Percentiles rank a stretch among this genome's conserved stretches.
phyloP scores from a whole-genome alignment of 2,888 invertebrate genomes.

The Operophtera brumata region DNA sequence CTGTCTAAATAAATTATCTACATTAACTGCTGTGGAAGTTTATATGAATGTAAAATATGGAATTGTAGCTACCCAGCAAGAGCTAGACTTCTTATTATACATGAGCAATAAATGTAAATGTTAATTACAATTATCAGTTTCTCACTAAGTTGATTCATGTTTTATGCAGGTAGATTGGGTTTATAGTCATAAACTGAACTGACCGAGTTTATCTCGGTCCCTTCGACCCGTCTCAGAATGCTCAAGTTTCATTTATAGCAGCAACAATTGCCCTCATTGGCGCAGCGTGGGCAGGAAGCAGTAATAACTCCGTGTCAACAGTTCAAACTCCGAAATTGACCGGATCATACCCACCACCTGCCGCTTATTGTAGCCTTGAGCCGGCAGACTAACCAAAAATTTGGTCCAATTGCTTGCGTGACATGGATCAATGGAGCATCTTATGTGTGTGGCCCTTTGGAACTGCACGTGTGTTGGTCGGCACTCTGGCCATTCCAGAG shows the following conservation, averaged over 20 bases:
- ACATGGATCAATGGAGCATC: constrained; percentile 26
- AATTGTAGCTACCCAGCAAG: too few relatives aligned
- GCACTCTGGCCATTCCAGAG: too few relatives aligned
- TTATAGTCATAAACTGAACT: not conserved
- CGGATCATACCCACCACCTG: constrained; percentile 48
- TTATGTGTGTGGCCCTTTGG: constrained; percentile 16
- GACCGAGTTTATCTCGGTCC: not conserved
- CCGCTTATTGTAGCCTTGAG: constrained; percentile 25
- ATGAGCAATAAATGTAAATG: too few relatives aligned
- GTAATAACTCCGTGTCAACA: constrained; percentile 55
- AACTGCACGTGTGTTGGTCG: constrained; percentile 17
- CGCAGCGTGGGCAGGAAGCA: constrained; percentile 48
- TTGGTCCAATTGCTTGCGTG: constrained; percentile 33
- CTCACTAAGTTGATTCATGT: too few relatives aligned
- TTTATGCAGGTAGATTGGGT: not conserved
- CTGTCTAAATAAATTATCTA: not conserved
- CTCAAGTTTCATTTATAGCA: constrained; percentile 43
- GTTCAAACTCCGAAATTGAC: constrained; percentile 50
- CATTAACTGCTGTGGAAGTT: constrained; percentile 1
- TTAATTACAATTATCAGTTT: too few relatives aligned
- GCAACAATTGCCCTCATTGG: constrained; percentile 41
- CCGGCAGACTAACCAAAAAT: constrained; percentile 26
- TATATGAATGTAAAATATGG: not conserved
- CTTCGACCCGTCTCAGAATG: constrained; percentile 10
- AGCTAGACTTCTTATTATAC: not conserved